Evolutionary conservation across 2,113 vertebrate genomes (phyloP).

Genomic region (Spheniscus mendiculus): DNA sequence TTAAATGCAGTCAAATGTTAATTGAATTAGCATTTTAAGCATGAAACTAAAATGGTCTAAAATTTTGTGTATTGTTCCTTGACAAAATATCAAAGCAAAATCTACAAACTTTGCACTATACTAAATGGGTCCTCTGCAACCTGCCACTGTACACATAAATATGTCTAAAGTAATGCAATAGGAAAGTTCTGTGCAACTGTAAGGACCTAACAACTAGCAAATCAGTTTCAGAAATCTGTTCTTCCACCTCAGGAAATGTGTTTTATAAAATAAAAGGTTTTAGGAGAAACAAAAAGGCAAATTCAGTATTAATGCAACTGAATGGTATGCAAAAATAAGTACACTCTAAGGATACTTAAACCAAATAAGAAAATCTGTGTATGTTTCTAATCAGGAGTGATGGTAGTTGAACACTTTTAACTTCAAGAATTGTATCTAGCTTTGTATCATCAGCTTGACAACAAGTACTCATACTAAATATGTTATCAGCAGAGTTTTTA

Average conservation of each 20-base stretch:
- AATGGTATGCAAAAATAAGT: not conserved
- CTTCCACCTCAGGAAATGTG: not conserved
- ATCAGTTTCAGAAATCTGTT: not conserved
- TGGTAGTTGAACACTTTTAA: not conserved
- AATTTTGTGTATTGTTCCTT: not conserved
- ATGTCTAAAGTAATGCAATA: not conserved
- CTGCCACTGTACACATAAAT: not conserved
- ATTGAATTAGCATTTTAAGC: not conserved
- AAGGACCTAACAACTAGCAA: not conserved
- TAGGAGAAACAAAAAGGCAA: fast-evolving
- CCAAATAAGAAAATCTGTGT: not conserved
- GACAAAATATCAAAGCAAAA: not conserved
- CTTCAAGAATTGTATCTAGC: not conserved
- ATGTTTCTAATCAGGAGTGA: not conserved
- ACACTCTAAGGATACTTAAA: not conserved
- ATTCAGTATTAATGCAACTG: not conserved
- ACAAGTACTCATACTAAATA: not conserved
- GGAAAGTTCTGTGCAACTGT: not conserved
- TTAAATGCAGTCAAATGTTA: not conserved
- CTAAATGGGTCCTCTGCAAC: not conserved
- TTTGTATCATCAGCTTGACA: not conserved
- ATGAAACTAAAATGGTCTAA: not conserved
- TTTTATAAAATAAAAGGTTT: not conserved
- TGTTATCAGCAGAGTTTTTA: not conserved
- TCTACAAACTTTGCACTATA: not conserved